These are phyloP conservation scores for Drosophila diplacantha DNA, from an alignment of 2,888 invertebrate genomes.

Conservation along the genomic window DNA sequence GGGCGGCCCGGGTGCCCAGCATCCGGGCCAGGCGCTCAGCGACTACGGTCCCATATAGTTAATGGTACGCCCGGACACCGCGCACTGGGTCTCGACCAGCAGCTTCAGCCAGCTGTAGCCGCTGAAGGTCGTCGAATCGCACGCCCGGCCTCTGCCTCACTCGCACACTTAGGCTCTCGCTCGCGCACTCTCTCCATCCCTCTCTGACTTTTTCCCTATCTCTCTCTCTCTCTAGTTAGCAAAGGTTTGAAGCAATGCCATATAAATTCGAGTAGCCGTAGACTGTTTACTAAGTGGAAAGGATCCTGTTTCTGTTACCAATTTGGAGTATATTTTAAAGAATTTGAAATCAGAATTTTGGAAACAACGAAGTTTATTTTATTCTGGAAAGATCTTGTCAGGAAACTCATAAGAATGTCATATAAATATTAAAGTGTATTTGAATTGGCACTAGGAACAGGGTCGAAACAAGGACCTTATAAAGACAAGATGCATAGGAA, in stretches of 20 bases:
- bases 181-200: constrained; percentile 36
- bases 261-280: constrained; percentile 68
- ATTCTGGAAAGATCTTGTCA: neutral
- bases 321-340: neutral
- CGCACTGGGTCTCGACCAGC: constrained; percentile 78
- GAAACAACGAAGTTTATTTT: neutral
- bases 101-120: constrained; percentile 78
- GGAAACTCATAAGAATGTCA: too few relatives aligned
- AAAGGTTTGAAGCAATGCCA: constrained; percentile 66
- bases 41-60: constrained; percentile 79
- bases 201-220: constrained; percentile 15
- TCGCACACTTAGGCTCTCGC: constrained; percentile 31
- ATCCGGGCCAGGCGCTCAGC: constrained; percentile 78
- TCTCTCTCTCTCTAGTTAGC: constrained; percentile 14
- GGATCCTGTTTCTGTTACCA: constrained; percentile 28
- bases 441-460: neutral
- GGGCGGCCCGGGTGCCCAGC: constrained; percentile 77
- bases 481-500: neutral
- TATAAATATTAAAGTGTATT: too few relatives aligned
- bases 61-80: constrained; percentile 79
- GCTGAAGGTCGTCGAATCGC: constrained; percentile 23
- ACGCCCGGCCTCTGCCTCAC: constrained; percentile 32
- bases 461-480: neutral
- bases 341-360: neutral
- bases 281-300: constrained; percentile 56